A percentile compares a stretch with the other conserved stretches of the same genome.
phyloP scores from a whole-genome alignment of 1,140 invertebrate genomes.

The Lordiphosa stackelbergi region DNA sequence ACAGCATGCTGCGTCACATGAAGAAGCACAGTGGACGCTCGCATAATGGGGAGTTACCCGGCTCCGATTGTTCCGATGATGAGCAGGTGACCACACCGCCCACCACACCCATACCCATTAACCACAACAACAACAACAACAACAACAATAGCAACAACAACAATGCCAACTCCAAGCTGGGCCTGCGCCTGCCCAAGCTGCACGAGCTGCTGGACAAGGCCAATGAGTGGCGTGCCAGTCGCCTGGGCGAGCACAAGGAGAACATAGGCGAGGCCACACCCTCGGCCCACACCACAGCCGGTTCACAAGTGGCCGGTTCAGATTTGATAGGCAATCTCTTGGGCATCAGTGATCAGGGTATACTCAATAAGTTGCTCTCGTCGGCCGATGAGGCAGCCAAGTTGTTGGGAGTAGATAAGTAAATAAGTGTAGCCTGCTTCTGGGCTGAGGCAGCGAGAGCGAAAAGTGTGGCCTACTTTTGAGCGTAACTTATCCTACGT shows the following conservation, averaged over 20 bases:
- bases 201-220: slow-evolving; percentile 68
- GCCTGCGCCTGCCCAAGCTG: slow-evolving; percentile 50
- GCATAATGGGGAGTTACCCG: slow-evolving; percentile 59
- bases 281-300: slow-evolving; percentile 73
- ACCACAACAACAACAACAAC: slow-evolving; percentile 14
- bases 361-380: slow-evolving; percentile 90
- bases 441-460: no score
- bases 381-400: slow-evolving; percentile 92
- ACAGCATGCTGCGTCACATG: slow-evolving; percentile 93
- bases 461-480: no score
- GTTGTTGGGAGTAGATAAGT: slow-evolving; percentile 88
- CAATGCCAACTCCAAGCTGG: slow-evolving; percentile 35
- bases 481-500: slow-evolving; percentile 39
- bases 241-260: slow-evolving; percentile 79
- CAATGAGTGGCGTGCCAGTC: slow-evolving; percentile 70
- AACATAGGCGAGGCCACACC: slow-evolving; percentile 71
- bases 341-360: slow-evolving; percentile 90
- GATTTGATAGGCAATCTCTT: slow-evolving; percentile 93
- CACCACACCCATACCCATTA: background rate
- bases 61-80: slow-evolving; percentile 78
- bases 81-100: slow-evolving; percentile 65
- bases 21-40: slow-evolving; percentile 85
- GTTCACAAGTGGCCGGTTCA: slow-evolving; percentile 77
- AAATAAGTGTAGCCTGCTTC: slow-evolving; percentile 34
- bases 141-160: slow-evolving; percentile 35